A percentile compares a stretch with the other conserved stretches of the same genome.
Evolutionary conservation across 2,888 invertebrate species (phyloP).

Genomic region (Eupithecia centaureata): DNA sequence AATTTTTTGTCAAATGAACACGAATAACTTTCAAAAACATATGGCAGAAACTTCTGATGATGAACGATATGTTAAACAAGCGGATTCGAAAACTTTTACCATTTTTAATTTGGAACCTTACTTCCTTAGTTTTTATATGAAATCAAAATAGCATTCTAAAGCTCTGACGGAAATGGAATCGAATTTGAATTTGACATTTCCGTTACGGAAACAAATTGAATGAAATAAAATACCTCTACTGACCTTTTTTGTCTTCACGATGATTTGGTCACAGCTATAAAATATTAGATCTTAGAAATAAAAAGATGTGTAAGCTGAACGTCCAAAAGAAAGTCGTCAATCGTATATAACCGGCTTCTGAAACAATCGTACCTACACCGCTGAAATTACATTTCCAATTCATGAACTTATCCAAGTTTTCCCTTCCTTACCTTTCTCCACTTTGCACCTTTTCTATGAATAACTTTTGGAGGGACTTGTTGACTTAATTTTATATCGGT

Average conservation of each 20-base stretch:
- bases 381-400: slow-evolving; percentile 83
- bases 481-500: slow-evolving; percentile 83
- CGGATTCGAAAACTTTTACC: too few relatives aligned
- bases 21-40: not conserved
- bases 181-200: too few relatives aligned
- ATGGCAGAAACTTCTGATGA: not conserved
- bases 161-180: too few relatives aligned
- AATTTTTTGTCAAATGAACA: not conserved
- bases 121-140: too few relatives aligned
- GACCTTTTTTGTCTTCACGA: too few relatives aligned
- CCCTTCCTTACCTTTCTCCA: slow-evolving; percentile 47
- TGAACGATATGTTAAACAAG: too few relatives aligned
- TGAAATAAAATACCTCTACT: too few relatives aligned
- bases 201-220: too few relatives aligned
- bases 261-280: not conserved
- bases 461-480: slow-evolving; percentile 78
- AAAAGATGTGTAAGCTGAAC: not conserved
- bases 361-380: slow-evolving; percentile 65
- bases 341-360: slow-evolving; percentile 31
- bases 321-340: slow-evolving; percentile 20
- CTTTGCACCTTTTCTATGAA: slow-evolving; percentile 73
- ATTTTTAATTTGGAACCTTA: too few relatives aligned
- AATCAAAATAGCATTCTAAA: too few relatives aligned
- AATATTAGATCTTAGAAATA: not conserved
- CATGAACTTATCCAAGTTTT: slow-evolving; percentile 71